These are phyloP conservation scores for Drosophila picticornis DNA, from an alignment of 2,888 invertebrate genomes.

Conservation along the genomic window DNA sequence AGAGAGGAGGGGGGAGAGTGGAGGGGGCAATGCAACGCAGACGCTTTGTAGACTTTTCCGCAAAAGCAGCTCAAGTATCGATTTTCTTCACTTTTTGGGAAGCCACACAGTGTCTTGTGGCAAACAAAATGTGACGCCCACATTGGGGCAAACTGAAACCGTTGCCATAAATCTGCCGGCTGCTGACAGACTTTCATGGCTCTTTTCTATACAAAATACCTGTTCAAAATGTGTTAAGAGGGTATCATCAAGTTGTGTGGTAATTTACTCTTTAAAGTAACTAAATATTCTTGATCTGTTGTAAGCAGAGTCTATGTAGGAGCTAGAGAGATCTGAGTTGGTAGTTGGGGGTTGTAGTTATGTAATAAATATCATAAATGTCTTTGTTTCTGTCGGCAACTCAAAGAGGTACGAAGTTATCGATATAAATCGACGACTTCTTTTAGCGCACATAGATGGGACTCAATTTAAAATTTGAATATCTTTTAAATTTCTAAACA, in stretches of 20 bases:
- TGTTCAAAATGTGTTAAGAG: not conserved
- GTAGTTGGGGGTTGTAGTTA: not conserved
- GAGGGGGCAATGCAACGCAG: constrained; percentile 32
- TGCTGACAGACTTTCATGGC: constrained; percentile 55
- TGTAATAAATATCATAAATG: not conserved
- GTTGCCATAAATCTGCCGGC: constrained; percentile 64
- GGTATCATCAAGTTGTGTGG: not conserved
- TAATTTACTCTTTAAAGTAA: not conserved
- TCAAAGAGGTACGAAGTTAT: not conserved
- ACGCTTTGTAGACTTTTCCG: constrained; percentile 69
- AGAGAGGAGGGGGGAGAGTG: not conserved
- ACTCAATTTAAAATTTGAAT: not conserved
- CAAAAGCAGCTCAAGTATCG: constrained; percentile 46
- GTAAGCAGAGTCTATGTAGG: not conserved
- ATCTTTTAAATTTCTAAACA: too few relatives aligned
- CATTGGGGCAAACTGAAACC: constrained; percentile 39
- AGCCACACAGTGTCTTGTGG: constrained; percentile 34
- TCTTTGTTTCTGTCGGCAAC: not conserved
- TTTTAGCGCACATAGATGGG: not conserved
- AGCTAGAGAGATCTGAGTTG: not conserved
- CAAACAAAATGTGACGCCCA: constrained; percentile 60
- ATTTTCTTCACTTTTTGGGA: constrained; percentile 56
- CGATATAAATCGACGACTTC: not conserved
- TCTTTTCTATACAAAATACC: not conserved
- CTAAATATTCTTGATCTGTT: not conserved